Conservation (phyloP, 2,113 vertebrate genomes). For the Parus major region DNA sequence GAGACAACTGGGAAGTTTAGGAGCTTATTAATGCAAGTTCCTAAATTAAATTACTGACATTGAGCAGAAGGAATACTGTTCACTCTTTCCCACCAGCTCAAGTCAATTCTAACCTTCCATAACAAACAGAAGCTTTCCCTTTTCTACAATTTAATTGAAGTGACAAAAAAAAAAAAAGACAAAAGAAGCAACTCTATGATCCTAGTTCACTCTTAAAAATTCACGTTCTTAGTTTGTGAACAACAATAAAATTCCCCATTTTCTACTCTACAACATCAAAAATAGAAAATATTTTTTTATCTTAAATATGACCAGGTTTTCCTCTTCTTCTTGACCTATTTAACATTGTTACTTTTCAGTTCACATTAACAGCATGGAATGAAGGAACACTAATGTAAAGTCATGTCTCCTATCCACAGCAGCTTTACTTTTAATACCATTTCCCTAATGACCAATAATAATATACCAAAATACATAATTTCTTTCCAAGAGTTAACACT, state of each 20-base stretch:
- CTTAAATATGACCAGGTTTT: not conserved
- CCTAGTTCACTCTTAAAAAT: not conserved
- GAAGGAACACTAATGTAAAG: not conserved
- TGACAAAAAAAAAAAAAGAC: not conserved
- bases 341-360: not conserved
- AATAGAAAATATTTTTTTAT: not conserved
- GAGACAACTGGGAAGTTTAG: not conserved
- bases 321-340: not conserved
- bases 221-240: not conserved
- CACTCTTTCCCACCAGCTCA: not conserved
- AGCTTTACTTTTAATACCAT: not conserved
- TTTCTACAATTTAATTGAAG: not conserved
- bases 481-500: accelerated
- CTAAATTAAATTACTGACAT: not conserved
- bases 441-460: not conserved
- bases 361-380: accelerated
- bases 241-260: not conserved
- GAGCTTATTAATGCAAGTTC: not conserved
- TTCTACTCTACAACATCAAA: not conserved
- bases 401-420: not conserved
- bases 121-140: not conserved
- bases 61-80: not conserved
- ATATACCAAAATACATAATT: not conserved
- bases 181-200: not conserved
- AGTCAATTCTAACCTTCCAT: not conserved